These are phyloP conservation scores for Zenarchopterus dispar DNA, from an alignment of 2,797 vertebrate species.

Conservation along the genomic window DNA sequence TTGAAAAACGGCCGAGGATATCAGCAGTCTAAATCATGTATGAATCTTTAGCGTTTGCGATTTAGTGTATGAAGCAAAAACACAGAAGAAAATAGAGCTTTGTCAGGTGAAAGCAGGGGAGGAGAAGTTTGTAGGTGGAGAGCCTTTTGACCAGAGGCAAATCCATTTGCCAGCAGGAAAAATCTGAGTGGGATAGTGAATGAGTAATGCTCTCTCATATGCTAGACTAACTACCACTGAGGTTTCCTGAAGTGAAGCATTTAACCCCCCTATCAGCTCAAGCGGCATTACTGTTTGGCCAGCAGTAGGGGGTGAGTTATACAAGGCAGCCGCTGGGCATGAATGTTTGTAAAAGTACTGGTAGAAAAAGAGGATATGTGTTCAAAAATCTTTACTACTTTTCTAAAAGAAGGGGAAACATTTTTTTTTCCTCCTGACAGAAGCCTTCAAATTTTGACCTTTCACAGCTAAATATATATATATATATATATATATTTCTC, in stretches of 20 bases:
- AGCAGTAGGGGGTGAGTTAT: conserved; percentile 25
- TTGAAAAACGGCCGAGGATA: conserved; percentile 52
- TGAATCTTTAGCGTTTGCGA: conserved; percentile 48
- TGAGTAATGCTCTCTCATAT: conserved; percentile 63
- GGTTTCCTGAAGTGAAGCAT: conserved; percentile 65
- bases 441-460: conserved; percentile 17
- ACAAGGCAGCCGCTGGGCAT: conserved; percentile 37
- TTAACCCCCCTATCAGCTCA: conserved; percentile 50
- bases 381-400: conserved; percentile 12
- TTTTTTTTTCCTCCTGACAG: background rate
- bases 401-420: background rate
- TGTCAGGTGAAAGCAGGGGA: conserved; percentile 25
- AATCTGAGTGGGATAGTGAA: conserved; percentile 46
- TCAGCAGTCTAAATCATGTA: conserved; percentile 61
- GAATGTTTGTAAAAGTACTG: conserved; percentile 15
- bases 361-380: conserved; percentile 9
- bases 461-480: background rate
- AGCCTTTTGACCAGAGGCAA: conserved; percentile 60
- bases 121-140: conserved; percentile 29
- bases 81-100: conserved; percentile 40
- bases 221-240: conserved; percentile 52
- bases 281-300: conserved; percentile 47
- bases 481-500: no score
- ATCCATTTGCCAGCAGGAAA: conserved; percentile 61
- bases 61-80: conserved; percentile 50